Evolutionary conservation across 2,797 vertebrate species (phyloP), one percentile per base, ranked within the genome.

Genomic region (Taenioides sp.): DNA sequence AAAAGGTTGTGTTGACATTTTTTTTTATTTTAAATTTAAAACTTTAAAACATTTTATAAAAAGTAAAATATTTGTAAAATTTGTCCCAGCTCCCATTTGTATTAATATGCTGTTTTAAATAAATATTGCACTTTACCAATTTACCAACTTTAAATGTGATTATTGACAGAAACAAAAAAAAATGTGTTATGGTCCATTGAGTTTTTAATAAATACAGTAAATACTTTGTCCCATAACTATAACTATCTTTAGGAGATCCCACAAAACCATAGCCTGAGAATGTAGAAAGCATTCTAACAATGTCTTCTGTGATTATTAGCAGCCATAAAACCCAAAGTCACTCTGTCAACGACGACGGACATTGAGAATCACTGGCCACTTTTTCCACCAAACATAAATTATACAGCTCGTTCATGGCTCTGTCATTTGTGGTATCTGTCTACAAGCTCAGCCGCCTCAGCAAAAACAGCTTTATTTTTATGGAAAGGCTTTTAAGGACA

Each of bases 401-500:
- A 78, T 63, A 62, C 5, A 4, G 65, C 23, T 49, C 25, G 37
- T 47, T 71, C 63, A 72, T 50, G 40, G 40, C 71, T 76, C 54
- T 76, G 58, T 79, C 14, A 77, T 84, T 83, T 81, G 70, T 73
- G 62, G 73, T 50, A 23, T 71, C 64, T 37, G 72, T 83, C 83
- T 84, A 82, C 71, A 73, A 77, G 71, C 69, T 76, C 76, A 78
- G 74, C 31, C 34, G 55, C 27, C 54, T 25, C 60, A 10, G 54
- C 64, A 22, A 61, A 69, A 64, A 70, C 67, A 4, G 71, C 69
- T 66, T 80, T 75, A 75, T 77, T 80, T 76, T 63, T 72, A 72
- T 85, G 55, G 77, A 80, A 79, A 73, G 70, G 58, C 69, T 60
- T 59, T 76, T 68, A 67, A 80, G 65, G 67, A 72, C 78, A 67